These are phyloP conservation scores for Graphium colonna DNA, from an alignment of 2,888 invertebrate species.

Conservation along the genomic window DNA sequence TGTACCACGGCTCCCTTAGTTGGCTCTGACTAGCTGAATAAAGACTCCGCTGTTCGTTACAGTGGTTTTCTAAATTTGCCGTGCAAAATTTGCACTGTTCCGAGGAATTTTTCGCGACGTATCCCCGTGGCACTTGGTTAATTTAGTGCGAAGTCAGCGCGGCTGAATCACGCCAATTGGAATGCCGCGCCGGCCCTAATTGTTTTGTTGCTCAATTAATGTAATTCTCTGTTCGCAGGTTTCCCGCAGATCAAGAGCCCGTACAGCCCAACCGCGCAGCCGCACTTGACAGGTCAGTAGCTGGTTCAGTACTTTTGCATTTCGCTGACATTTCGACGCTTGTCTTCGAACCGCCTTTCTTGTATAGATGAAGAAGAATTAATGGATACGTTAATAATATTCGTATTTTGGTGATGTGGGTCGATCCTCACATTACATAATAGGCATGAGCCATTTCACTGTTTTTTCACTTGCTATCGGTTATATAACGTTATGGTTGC, in stretches of 20 bases:
- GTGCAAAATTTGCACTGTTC: neutral
- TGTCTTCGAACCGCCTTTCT: conserved; percentile 13
- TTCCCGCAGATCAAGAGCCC: conserved; percentile 84
- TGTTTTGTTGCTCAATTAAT: conserved; percentile 52
- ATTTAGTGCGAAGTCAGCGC: neutral
- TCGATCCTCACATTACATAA: too few relatives aligned
- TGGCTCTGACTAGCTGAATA: too few relatives aligned
- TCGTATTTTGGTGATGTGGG: too few relatives aligned
- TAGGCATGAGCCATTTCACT: too few relatives aligned
- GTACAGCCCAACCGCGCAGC: conserved; percentile 81
- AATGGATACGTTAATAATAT: too few relatives aligned
- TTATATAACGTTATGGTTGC: too few relatives aligned
- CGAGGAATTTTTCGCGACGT: neutral
- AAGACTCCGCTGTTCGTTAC: too few relatives aligned
- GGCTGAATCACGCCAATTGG: conserved; percentile 38
- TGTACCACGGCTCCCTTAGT: too few relatives aligned
- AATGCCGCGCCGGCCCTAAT: conserved; percentile 46
- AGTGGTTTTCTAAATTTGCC: neutral
- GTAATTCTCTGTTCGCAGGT: conserved; percentile 69
- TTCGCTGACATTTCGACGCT: conserved; percentile 20
- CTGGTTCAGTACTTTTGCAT: conserved; percentile 10
- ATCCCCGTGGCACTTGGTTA: conserved; percentile 7
- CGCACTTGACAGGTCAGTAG: conserved; percentile 81
- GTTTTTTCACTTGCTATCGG: too few relatives aligned
- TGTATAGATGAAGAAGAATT: too few relatives aligned